Conservation (phyloP, 2,113 vertebrate species). For the Noturus placidus region DNA sequence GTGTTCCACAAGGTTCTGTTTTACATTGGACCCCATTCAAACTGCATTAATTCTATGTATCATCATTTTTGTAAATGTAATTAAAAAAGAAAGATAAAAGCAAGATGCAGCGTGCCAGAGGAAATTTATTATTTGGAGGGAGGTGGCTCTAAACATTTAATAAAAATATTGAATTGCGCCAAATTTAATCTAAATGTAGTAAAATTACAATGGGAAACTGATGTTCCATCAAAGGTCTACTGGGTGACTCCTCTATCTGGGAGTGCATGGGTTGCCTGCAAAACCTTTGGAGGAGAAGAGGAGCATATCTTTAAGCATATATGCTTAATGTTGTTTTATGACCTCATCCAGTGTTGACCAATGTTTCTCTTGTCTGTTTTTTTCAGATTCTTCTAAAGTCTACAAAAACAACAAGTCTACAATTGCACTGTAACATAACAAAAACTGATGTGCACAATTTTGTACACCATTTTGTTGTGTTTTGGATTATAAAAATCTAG, state of each 20-base stretch:
- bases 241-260: constrained; percentile 57
- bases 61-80: constrained; percentile 99
- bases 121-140: constrained; percentile 93
- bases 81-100: constrained; percentile 93
- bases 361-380: not conserved
- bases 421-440: not conserved
- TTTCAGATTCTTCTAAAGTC: not conserved
- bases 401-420: not conserved
- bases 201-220: constrained; percentile 90
- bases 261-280: constrained; percentile 23
- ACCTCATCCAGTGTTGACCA: constrained; percentile 1
- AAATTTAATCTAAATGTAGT: constrained; percentile 97
- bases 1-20: too few species aligned
- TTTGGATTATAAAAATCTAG: not conserved
- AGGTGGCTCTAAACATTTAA: constrained; percentile 97
- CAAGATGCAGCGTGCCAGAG: constrained; percentile 83
- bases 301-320: too few species aligned
- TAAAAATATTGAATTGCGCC: constrained; percentile 96
- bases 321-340: constrained; percentile 30
- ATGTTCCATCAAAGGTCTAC: constrained; percentile 77
- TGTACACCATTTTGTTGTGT: not conserved
- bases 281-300: constrained; percentile 22
- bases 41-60: constrained; percentile 88
- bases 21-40: constrained; percentile 64
- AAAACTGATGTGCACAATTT: not conserved